phyloP scores from a whole-genome alignment of 2,113 vertebrate genomes.

The Elachura formosa region DNA sequence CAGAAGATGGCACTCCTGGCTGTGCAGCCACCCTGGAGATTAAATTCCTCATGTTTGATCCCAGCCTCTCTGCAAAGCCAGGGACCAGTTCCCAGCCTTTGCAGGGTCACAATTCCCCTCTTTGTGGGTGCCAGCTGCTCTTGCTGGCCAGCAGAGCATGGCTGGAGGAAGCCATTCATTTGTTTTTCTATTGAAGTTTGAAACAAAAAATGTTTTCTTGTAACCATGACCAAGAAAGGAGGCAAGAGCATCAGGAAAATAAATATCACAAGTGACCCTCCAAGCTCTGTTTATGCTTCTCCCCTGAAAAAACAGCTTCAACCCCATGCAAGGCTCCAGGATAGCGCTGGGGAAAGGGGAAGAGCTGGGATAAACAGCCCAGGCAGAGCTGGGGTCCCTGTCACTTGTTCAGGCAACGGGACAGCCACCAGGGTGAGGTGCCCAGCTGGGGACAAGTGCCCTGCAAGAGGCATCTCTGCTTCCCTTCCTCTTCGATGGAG shows the following conservation, averaged over 20 bases:
- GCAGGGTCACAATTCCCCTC: background rate
- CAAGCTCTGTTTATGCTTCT: constrained; percentile 9
- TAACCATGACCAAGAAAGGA: constrained; percentile 23
- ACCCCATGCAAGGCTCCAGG: fast-evolving
- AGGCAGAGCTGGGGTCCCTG: background rate
- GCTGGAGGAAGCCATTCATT: background rate
- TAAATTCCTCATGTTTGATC: background rate
- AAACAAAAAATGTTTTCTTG: background rate
- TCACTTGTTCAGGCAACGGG: background rate
- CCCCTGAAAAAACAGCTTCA: background rate
- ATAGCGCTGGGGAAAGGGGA: background rate
- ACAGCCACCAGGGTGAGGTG: fast-evolving
- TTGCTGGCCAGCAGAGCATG: background rate
- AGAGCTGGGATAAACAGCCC: background rate
- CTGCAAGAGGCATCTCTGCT: background rate
- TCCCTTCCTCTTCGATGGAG: background rate
- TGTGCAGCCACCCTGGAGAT: background rate
- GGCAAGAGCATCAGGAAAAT: background rate
- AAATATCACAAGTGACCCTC: constrained; percentile 10
- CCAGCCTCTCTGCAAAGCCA: background rate
- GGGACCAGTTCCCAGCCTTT: background rate
- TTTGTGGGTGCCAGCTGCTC: background rate
- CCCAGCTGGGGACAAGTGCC: background rate
- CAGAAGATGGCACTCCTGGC: background rate
- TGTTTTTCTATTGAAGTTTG: background rate